Percentiles rank a stretch among this genome's conserved stretches.
Conservation (phyloP, 2,888 invertebrate genomes). For the Neocrepidodera transversa region DNA sequence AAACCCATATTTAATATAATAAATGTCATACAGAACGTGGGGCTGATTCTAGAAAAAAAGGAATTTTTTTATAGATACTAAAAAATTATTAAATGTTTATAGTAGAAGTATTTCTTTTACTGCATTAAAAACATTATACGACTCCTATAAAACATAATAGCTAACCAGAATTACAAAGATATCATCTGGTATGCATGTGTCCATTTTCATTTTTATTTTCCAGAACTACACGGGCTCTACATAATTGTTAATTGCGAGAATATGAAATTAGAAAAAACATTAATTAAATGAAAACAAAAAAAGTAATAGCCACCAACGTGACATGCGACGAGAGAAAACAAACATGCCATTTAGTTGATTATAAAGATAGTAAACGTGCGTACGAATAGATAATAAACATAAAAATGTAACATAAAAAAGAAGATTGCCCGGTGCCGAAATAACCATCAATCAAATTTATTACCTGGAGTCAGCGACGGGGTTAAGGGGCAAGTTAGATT, state of each 20-base stretch:
- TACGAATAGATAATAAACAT: constrained; percentile 26
- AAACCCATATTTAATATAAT: too few species aligned
- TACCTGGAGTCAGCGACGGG: constrained; percentile 1
- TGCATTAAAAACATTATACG: too few species aligned
- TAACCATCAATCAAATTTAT: constrained; percentile 31
- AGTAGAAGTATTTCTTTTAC: too few species aligned
- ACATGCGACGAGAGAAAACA: constrained; percentile 24
- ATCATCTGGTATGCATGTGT: constrained; percentile 12
- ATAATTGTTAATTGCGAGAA: constrained; percentile 17
- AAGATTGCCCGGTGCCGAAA: constrained; percentile 28
- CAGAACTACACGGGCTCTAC: constrained; percentile 1
- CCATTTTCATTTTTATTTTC: constrained; percentile 12
- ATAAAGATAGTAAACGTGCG: constrained; percentile 22
- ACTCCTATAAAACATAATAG: too few species aligned
- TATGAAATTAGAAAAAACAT: constrained; percentile 20
- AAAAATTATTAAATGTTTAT: too few species aligned
- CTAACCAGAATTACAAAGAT: neutral
- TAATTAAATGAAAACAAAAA: constrained; percentile 22
- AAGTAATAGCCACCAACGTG: constrained; percentile 8
- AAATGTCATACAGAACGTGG: too few species aligned
- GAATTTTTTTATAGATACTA: too few species aligned
- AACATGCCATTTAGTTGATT: constrained; percentile 26
- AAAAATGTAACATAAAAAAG: constrained; percentile 24
- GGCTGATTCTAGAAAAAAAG: too few species aligned
- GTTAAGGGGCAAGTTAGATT: constrained; percentile 18